A percentile compares a stretch with the other conserved stretches of the same genome.
Conservation (phyloP, 2,797 vertebrate species). For the Momotus momota region DNA sequence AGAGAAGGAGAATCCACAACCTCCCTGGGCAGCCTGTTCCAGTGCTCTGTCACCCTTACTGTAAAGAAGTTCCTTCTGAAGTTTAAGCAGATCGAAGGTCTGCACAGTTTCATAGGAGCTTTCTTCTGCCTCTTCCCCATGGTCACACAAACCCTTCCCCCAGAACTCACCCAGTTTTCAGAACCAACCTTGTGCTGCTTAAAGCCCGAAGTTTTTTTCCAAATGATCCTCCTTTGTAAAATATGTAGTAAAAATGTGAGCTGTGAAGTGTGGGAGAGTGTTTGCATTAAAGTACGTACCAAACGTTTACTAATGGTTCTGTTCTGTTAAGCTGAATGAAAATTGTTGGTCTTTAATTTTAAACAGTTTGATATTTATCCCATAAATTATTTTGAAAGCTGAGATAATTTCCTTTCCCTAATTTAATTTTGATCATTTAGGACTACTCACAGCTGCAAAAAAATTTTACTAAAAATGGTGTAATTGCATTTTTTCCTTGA, state of each 20-base stretch:
- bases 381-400: background rate
- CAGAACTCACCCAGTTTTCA: background rate
- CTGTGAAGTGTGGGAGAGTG: background rate
- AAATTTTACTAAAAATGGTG: background rate
- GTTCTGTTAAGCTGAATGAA: background rate
- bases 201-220: background rate
- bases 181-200: background rate
- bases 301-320: background rate
- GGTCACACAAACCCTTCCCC: too few relatives aligned
- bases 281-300: background rate
- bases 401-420: background rate
- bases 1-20: too few relatives aligned
- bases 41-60: too few relatives aligned
- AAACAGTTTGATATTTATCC: background rate
- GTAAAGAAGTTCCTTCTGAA: too few relatives aligned
- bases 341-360: background rate
- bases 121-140: background rate
- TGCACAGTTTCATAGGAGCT: fast-evolving
- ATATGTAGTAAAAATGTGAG: fast-evolving
- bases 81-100: background rate
- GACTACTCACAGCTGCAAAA: background rate
- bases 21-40: too few relatives aligned
- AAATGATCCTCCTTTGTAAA: background rate
- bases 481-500: background rate
- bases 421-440: background rate